These are phyloP conservation scores for Microctonus brassicae DNA, from an alignment of 2,888 invertebrate species.

Conservation along the genomic window DNA sequence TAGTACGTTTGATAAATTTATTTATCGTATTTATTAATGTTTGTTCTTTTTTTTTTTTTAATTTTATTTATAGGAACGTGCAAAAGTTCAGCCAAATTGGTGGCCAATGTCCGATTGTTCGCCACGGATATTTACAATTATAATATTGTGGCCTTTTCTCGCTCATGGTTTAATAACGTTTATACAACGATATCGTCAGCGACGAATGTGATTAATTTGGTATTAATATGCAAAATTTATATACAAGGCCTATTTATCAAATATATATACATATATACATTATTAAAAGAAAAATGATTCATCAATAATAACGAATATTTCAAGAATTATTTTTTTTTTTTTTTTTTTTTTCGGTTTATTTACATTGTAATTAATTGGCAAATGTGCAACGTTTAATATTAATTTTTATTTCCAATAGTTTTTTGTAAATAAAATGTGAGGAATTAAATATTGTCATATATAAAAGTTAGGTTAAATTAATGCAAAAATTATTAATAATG, in stretches of 20 bases:
- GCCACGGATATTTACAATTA: constrained; percentile 71
- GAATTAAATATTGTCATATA: no score
- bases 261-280: no score
- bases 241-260: constrained; percentile 11
- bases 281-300: constrained; percentile 5
- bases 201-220: constrained; percentile 56
- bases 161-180: constrained; percentile 64
- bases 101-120: constrained; percentile 63
- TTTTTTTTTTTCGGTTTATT: no score
- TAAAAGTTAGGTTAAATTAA: no score
- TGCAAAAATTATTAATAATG: no score
- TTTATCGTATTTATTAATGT: constrained; percentile 3
- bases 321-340: no score
- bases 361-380: no score
- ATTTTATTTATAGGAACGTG: constrained; percentile 51
- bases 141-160: constrained; percentile 79
- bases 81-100: constrained; percentile 54
- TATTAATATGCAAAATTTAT: constrained; percentile 9
- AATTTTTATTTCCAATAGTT: no score
- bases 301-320: not conserved
- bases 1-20: not conserved
- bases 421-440: no score
- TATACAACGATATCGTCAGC: constrained; percentile 61
- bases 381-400: no score
- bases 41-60: constrained; percentile 5